Evolutionary conservation across 2,888 invertebrate species (phyloP), one percentile per base, ranked within the genome.

Genomic region (Drosophila vallismaia): DNA sequence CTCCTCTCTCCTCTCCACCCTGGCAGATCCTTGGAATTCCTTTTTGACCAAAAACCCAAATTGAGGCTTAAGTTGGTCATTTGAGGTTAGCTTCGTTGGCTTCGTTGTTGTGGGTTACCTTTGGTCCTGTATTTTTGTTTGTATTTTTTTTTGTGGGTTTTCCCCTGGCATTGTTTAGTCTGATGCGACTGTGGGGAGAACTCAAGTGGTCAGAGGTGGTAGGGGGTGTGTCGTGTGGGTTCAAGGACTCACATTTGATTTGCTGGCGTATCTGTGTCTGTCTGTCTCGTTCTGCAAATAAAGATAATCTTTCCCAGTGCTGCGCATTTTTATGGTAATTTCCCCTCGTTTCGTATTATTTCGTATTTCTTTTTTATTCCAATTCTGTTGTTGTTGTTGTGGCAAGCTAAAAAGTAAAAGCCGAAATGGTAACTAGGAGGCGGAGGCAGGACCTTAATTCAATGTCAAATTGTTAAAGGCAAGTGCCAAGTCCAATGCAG

Each of bases 311-410:
- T 77, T 74, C 49, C 42, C 51, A 56, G 60, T 36, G 79, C 59
- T 60, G 74, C 67, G 87, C 87, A 86, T 85, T 85, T 86, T 74
- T 85, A 81, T 81, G 81, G 85, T 86, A 86, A 86, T 81, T 84
- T 69, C 52, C 60, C 64, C 10, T 14, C 29, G n/a, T 19, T 38
- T 66, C 44, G 33, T 33, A 64, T 63, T 45, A 44, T 29, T 24
- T 50, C 2, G 6, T 10, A 64, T 36, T 36, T n/a, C 36, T 36
- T n/a, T 36, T 36, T 36, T 36, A n/a, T 36, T n/a, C 36, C 2
- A 2, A n/a, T 36, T 5, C n/a, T 36, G 31, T 33, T 33, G 9
- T 33, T 33, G 36, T n/a, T 36, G 10, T 10, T 10, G 9, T 31
- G 10, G 33, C 3, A 36, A n/a, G 52, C 52, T 66, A 3, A 36